Base-by-base conservation (phyloP, 2,797 vertebrate genomes). In the Manis javanica region DNA sequence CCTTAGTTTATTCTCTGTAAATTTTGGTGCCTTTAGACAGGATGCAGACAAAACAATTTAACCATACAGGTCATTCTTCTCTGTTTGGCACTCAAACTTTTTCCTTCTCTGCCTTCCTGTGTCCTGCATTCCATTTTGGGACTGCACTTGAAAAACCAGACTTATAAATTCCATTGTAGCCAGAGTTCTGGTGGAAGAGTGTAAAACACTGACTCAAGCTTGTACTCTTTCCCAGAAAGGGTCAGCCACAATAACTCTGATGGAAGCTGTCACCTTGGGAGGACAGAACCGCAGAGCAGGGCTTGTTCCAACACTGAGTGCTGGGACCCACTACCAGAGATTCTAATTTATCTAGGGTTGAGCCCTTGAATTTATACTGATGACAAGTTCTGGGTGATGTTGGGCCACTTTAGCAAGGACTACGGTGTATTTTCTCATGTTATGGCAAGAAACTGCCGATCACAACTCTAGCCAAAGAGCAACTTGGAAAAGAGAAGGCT, bases 1-100 rank as follows among this genome's bases (percentile, higher is more conserved):
- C 77, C 96, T 98, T 88, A 57, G 95, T 98, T 98, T 97, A 98
- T 97, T 95, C 97, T 97, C 92, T 95, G 77, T 96, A 96, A 95
- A 96, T 97, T 95, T 94, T 95, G 96, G 95, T 96, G 96, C 97
- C 97, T 96, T 83, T n/a, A 87, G 74, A 95, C 92, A 95, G 86
- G 88, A 95, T 59, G 23, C 97, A 98, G 96, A 98, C 96, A 88
- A 95, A 98, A 98, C 96, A 96, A 26, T 96, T 96, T 63, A 91
- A 69, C 85, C 69, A 7, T 14, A 13, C n/a, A 51, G 95, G 92
- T 78, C 96, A 97, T 97, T 89, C 92, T 88, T 97, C 77, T 96
- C 84, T 75, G n/a, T 93, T 96, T 90, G 96, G 85, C 86, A 66
- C 42, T 46, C 8, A 26, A 31, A 72, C 26, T 8, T 88, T 84